These are phyloP conservation scores for Odontesthes bonariensis DNA, from an alignment of 2,113 vertebrate genomes.

Conservation along the genomic window DNA sequence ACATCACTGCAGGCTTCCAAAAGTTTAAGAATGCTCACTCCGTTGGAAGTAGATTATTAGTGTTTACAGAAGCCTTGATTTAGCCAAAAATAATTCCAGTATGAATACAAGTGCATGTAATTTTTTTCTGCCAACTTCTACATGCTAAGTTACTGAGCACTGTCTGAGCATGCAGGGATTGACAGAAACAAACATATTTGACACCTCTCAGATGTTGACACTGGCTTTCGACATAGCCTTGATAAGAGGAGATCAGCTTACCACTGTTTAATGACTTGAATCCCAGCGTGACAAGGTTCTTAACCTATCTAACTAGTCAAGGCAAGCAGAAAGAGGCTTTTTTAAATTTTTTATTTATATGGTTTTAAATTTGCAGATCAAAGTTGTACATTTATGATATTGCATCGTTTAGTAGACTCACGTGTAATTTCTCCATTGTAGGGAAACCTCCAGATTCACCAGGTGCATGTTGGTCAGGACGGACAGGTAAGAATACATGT, in stretches of 20 bases:
- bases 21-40: conserved; percentile 34
- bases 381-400: neutral
- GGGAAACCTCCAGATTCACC: conserved; percentile 98
- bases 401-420: conserved; percentile 9
- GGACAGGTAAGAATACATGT: conserved; percentile 89
- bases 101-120: conserved; percentile 12
- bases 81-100: conserved; percentile 36
- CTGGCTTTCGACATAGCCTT: neutral
- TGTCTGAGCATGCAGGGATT: neutral
- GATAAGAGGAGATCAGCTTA: neutral
- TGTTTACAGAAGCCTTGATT: conserved; percentile 30
- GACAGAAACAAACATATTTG: conserved; percentile 6
- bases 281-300: neutral
- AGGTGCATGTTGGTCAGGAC: conserved; percentile 95
- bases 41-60: conserved; percentile 39
- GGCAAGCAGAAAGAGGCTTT: neutral
- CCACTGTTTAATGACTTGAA: neutral
- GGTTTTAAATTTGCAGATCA: neutral
- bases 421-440: conserved; percentile 66
- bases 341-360: neutral
- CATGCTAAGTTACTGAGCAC: neutral
- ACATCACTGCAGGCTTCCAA: conserved; percentile 44
- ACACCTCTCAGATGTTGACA: neutral
- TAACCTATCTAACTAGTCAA: neutral
- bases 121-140: neutral